A percentile compares a stretch with the other conserved stretches of the same genome.
Evolutionary conservation across 2,888 invertebrate genomes (phyloP).

Genomic region (Operophtera brumata): DNA sequence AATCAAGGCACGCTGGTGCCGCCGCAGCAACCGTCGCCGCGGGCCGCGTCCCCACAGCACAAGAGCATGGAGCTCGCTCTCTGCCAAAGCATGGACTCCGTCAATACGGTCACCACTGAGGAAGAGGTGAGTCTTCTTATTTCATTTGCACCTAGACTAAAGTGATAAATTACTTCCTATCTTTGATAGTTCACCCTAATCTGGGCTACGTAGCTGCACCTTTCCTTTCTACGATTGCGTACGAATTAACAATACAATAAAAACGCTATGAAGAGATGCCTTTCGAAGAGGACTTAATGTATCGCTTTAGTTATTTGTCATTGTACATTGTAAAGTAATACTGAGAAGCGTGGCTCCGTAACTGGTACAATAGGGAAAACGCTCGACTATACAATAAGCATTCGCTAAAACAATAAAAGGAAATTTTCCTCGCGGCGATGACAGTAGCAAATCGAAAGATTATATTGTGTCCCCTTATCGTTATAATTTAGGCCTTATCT

Average conservation of each 20-base stretch:
- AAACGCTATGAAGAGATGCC: constrained; percentile 44
- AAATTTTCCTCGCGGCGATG: constrained; percentile 61
- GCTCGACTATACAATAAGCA: constrained; percentile 71
- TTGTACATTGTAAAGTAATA: constrained; percentile 64
- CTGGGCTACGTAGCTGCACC: constrained; percentile 27
- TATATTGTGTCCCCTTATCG: constrained; percentile 44
- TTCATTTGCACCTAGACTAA: constrained; percentile 5
- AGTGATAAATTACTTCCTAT: constrained; percentile 27
- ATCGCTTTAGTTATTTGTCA: constrained; percentile 68
- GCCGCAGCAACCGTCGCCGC: constrained; percentile 72
- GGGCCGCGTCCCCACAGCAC: constrained; percentile 67
- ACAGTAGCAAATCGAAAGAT: constrained; percentile 54
- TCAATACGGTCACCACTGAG: constrained; percentile 96
- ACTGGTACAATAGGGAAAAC: constrained; percentile 64
- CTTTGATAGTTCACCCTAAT: constrained; percentile 31
- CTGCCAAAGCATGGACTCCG: constrained; percentile 98
- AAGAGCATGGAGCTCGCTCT: constrained; percentile 85
- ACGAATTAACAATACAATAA: constrained; percentile 50
- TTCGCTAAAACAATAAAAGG: constrained; percentile 74
- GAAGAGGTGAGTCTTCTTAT: constrained; percentile 91
- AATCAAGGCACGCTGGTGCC: constrained; percentile 71
- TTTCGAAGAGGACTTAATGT: constrained; percentile 55
- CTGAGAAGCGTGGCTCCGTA: constrained; percentile 51
- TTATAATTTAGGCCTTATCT: constrained; percentile 54
- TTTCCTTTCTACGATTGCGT: constrained; percentile 33